Evolutionary conservation across 2,888 invertebrate species (phyloP), one percentile per base, ranked within the genome.

Genomic region (Orthonevra nobilis): DNA sequence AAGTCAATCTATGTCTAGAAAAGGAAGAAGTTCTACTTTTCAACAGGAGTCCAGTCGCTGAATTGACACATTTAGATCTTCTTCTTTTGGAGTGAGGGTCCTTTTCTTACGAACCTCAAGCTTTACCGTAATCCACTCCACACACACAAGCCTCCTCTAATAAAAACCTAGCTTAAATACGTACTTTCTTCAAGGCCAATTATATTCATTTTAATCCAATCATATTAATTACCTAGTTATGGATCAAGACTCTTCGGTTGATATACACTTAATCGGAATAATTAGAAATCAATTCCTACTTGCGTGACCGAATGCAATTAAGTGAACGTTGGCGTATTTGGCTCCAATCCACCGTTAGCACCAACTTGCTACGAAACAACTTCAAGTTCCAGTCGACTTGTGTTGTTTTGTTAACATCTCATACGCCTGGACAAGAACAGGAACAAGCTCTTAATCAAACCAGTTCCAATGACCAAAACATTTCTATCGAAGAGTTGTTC

Each of bases 381-480:
- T 42, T 12, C 14, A 36, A 58, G 58, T 63, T 48, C 38, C 30
- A 54, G 36, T 30, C 17, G 12, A 9, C 23, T 23, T 42, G 19
- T 26, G 7, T 9, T 5, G 48, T 30, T 40, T 20, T 23, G 19
- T 32, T 38, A 12, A 58, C n/a, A n/a, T 26, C 36, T 26, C 26
- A 34, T 50, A 15, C 40, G n/a, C 50, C n/a, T 34, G 5, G 15
- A 28, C 30, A 34, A 64, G 44, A 72, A 74, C 46, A 12, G 38
- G 52, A 60, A 44, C 42, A 3, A n/a, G 30, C 19, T 46, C 12
- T 60, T 46, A 66, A 68, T 52, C n/a, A 68, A 74, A 74, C 74
- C 38, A 30, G 74, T 54, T 40, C 54, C 26, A 20, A n/a, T n/a
- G n/a, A n/a, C n/a, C n/a, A n/a, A n/a, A n/a, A n/a, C n/a, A n/a